phyloP scores from a whole-genome alignment of 2,888 invertebrate genomes.

The Stenoptilia bipunctidactyla region DNA sequence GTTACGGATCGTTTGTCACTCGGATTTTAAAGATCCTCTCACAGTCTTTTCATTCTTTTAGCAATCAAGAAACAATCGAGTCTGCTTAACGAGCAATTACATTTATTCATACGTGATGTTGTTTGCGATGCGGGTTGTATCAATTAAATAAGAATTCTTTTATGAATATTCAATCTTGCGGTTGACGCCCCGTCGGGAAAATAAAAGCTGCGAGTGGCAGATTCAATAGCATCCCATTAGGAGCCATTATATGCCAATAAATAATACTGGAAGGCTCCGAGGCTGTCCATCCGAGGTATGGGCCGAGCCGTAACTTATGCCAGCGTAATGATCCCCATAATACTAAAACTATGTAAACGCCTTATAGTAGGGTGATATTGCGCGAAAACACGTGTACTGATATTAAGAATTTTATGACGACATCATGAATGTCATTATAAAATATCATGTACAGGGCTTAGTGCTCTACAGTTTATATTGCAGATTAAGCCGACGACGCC shows the following conservation, averaged over 20 bases:
- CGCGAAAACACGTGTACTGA: conserved; percentile 8
- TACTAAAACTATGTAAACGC: conserved; percentile 19
- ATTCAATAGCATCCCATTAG: conserved; percentile 68
- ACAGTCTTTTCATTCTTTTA: conserved; percentile 46
- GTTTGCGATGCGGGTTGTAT: conserved; percentile 36
- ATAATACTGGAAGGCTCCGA: conserved; percentile 56
- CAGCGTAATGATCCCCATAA: conserved; percentile 50
- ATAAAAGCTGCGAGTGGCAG: conserved; percentile 59
- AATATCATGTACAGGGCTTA: no score
- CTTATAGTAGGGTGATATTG: conserved; percentile 10
- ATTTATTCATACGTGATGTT: conserved; percentile 43
- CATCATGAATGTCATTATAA: no score
- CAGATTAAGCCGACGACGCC: no score
- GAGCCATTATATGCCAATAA: conserved; percentile 67
- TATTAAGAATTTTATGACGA: no score
- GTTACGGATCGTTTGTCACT: conserved; percentile 33
- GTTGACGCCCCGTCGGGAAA: conserved; percentile 33
- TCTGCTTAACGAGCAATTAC: conserved; percentile 64
- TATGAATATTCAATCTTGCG: conserved; percentile 58
- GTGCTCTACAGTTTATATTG: no score
- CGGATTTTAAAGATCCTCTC: conserved; percentile 30
- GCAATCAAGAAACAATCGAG: conserved; percentile 58
- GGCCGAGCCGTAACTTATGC: conserved; percentile 51
- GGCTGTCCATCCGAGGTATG: conserved; percentile 41
- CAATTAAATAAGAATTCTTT: conserved; percentile 50